Evolutionary conservation across 2,797 vertebrate species (phyloP), one percentile per base, ranked within the genome.

Genomic region (Microctenopoma steveboyesi): DNA sequence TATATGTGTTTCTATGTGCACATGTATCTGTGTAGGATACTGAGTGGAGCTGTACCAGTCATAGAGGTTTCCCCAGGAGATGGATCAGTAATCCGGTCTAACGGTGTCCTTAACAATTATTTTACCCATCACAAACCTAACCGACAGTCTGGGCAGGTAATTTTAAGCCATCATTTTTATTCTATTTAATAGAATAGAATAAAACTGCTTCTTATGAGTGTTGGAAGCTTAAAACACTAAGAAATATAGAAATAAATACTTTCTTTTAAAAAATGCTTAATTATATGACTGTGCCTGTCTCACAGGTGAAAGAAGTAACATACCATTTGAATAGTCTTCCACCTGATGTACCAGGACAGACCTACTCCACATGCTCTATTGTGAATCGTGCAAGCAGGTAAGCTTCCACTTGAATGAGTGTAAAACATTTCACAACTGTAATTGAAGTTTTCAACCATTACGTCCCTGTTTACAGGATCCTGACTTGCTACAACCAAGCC

Each of bases 61-160:
- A 68, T 92, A 54, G 96, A 98, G 88, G 89, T 97, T 85, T 96
- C 93, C 64, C 95, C 93, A 22, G 96, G 94, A 33, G 96, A 98
- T 86, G 94, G 94, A 43, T 97, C 96, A 25, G 85, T 96, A 87
- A 95, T 98, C 62, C 93, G 93, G 57, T 97, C 97, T 52, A 94
- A 96, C 45, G 93, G 94, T 55, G 64, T 92, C 54, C 86, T 94
- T 72, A 94, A 91, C 63, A 94, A 89, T 64, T 98, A 97, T 87
- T 99, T 96, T 52, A 82, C 88, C 7, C 95, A 88, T 83, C 89
- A 92, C 79, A 91, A 87, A 64, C 62, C 89, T 42, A 84, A 90
- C 22, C 82, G 85, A 61, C 86, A 69, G 60, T 88, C 87, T 65
- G 88, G 80, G 52, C 85, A 86, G 94, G 95, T 97, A 90, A 13